A percentile compares a stretch with the other conserved stretches of the same genome.
Conservation (phyloP, 2,113 vertebrate species). For the Calyptomena viridis region DNA sequence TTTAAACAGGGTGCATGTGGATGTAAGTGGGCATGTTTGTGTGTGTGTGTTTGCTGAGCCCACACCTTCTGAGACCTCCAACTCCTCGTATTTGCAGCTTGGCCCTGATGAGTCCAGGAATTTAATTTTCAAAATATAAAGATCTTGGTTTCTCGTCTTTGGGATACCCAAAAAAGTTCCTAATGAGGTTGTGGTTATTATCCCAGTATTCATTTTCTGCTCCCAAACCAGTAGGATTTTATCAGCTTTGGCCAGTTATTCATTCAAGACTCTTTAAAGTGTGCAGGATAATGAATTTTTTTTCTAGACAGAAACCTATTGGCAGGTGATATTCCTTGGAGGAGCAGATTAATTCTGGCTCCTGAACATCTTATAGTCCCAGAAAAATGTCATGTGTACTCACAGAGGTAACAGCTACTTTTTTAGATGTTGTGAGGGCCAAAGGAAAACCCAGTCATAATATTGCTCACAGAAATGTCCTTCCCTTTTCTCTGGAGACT, state of each 20-base stretch:
- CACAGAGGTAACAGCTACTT: background rate
- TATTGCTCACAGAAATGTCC: background rate
- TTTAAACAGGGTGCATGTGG: background rate
- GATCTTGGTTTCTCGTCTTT: background rate
- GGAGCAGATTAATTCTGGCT: background rate
- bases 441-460: background rate
- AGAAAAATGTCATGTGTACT: background rate
- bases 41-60: fast-evolving
- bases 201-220: background rate
- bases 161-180: no score
- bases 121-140: background rate
- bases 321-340: background rate
- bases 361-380: background rate
- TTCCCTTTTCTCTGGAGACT: background rate
- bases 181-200: no score
- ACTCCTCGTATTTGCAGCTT: background rate
- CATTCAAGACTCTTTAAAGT: background rate
- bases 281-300: background rate
- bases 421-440: background rate
- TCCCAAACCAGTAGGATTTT: background rate
- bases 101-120: background rate
- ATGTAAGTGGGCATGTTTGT: background rate
- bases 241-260: background rate
- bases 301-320: background rate
- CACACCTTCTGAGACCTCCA: background rate